Percentiles rank a stretch among this genome's conserved stretches.
Conservation (phyloP, 2,113 vertebrate genomes). For the Macquaria ambigua region DNA sequence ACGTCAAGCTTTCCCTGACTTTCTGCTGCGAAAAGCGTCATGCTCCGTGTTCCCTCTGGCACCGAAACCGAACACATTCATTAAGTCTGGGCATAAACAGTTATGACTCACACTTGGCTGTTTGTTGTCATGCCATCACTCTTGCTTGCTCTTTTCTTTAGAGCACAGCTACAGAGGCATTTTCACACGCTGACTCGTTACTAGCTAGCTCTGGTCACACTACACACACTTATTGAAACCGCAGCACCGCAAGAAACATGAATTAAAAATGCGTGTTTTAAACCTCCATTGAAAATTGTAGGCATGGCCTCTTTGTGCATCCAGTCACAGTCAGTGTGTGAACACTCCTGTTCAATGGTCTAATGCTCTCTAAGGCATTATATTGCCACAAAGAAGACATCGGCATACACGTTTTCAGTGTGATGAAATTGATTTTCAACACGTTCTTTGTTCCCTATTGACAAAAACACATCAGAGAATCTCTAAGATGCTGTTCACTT, state of each 20-base stretch:
- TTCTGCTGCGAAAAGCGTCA: conserved; percentile 11
- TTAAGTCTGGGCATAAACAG: conserved; percentile 44
- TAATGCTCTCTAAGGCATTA: conserved; percentile 55
- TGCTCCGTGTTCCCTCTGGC: conserved; percentile 26
- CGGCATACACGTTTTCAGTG: conserved; percentile 27
- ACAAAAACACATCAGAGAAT: conserved; percentile 44
- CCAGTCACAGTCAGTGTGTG: neutral
- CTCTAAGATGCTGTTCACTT: conserved; percentile 22
- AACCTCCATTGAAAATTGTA: conserved; percentile 25
- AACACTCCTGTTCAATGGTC: conserved; percentile 35
- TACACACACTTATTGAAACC: neutral
- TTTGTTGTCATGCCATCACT: conserved; percentile 28
- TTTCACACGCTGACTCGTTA: neutral
- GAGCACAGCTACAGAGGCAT: neutral
- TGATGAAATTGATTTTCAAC: conserved; percentile 63
- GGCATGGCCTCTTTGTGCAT: conserved; percentile 14
- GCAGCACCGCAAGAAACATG: neutral
- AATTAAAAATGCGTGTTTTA: conserved; percentile 14
- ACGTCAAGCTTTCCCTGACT: conserved; percentile 20
- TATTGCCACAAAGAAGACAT: conserved; percentile 24
- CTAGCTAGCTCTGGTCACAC: neutral
- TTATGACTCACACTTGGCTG: conserved; percentile 53
- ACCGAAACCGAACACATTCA: conserved; percentile 29
- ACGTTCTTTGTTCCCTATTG: conserved; percentile 47
- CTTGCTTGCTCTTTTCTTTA: neutral